A percentile compares a stretch with the other conserved stretches of the same genome.
Conservation (phyloP, 1,140 invertebrate genomes). For the Heliconius congener region DNA sequence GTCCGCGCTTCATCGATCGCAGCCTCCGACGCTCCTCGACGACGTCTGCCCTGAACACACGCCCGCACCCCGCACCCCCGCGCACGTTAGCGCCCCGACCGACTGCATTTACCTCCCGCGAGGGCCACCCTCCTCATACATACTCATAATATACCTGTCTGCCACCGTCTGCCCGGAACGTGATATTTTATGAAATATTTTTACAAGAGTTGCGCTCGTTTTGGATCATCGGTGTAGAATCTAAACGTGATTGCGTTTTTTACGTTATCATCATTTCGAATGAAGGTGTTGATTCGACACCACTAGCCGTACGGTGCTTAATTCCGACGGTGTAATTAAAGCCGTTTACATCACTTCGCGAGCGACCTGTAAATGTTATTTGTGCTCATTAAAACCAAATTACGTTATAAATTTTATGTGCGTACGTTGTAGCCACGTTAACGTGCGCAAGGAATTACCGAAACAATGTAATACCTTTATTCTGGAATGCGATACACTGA, state of each 20-base stretch:
- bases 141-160: slow-evolving; percentile 57
- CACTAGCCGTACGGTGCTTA: slow-evolving; percentile 47
- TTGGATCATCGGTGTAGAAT: slow-evolving; percentile 33
- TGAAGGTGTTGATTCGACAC: slow-evolving; percentile 63
- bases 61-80: slow-evolving; percentile 49
- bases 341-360: slow-evolving; percentile 67
- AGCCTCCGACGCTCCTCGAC: slow-evolving; percentile 77
- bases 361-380: slow-evolving; percentile 74
- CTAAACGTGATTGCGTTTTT: slow-evolving; percentile 28
- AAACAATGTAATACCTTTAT: slow-evolving; percentile 58
- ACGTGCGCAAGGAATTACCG: slow-evolving; percentile 58
- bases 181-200: slow-evolving; percentile 35
- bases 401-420: slow-evolving; percentile 74
- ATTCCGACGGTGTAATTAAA: slow-evolving; percentile 65
- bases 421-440: slow-evolving; percentile 62
- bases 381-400: slow-evolving; percentile 71
- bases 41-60: slow-evolving; percentile 64
- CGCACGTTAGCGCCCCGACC: slow-evolving; percentile 76
- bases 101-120: slow-evolving; percentile 78
- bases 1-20: slow-evolving; percentile 80
- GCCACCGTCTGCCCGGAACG: slow-evolving; percentile 50
- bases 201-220: slow-evolving; percentile 30
- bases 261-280: slow-evolving; percentile 38
- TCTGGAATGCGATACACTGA: slow-evolving; percentile 40
- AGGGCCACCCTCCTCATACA: slow-evolving; percentile 54